phyloP scores from a whole-genome alignment of 2,797 vertebrate genomes.

The Myotis myotis region DNA sequence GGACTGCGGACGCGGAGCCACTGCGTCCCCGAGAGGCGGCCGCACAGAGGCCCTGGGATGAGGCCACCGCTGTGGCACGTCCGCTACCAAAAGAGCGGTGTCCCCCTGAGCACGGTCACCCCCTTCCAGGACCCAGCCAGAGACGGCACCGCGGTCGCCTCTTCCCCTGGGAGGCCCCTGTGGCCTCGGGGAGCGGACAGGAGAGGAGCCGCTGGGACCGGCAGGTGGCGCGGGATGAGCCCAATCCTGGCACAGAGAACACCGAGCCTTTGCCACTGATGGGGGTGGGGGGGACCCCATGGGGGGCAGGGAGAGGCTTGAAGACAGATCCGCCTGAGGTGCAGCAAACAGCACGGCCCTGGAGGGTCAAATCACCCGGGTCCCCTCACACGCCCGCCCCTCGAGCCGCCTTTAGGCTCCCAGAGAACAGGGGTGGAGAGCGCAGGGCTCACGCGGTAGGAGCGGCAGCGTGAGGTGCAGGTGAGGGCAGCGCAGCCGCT shows the following conservation, averaged over 20 bases:
- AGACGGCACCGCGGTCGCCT: conserved; percentile 10
- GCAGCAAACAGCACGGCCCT: too few relatives aligned
- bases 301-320: not conserved
- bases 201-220: not conserved
- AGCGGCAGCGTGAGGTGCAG: too few relatives aligned
- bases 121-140: too few relatives aligned
- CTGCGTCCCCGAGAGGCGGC: not conserved
- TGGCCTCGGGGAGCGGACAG: not conserved
- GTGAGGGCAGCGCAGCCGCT: too few relatives aligned
- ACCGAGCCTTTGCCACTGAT: not conserved
- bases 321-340: too few relatives aligned
- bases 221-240: conserved; percentile 70
- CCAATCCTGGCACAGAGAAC: conserved; percentile 48
- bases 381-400: too few relatives aligned
- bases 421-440: too few relatives aligned
- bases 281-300: not conserved
- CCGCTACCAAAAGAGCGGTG: not conserved
- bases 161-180: not conserved
- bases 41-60: not conserved
- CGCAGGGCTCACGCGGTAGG: too few relatives aligned
- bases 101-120: not conserved
- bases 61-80: not conserved
- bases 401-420: too few relatives aligned
- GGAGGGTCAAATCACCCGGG: too few relatives aligned
- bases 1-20: not conserved